Evolutionary conservation across 35 echinoderm and acorn worm species (phyloP).

Genomic region (Apostichopus japonicus): DNA sequence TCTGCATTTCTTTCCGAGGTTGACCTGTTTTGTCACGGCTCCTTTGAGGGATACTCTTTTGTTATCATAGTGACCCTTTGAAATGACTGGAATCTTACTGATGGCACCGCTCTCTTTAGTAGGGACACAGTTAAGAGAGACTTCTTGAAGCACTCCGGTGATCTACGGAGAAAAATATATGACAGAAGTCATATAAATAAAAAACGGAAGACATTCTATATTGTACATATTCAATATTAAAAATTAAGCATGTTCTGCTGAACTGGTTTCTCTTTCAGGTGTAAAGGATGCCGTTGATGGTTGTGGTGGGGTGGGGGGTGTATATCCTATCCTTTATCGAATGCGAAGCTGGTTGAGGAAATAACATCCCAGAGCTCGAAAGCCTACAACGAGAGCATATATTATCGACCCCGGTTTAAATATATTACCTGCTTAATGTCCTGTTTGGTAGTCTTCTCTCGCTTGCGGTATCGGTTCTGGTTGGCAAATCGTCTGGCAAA

Average conservation of each 20-base stretch:
- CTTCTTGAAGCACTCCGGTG: neutral
- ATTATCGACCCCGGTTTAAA: no score
- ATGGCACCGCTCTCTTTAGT: neutral
- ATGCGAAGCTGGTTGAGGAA: no score
- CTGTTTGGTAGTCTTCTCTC: neutral
- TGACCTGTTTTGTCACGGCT: neutral
- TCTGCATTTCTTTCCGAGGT: neutral
- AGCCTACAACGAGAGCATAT: no score
- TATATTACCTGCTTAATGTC: neutral
- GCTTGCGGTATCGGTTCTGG: neutral
- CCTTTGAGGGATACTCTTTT: neutral
- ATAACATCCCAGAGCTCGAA: no score
- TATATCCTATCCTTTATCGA: no score
- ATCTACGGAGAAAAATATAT: neutral
- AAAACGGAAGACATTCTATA: no score
- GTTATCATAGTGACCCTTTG: neutral
- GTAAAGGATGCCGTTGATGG: no score
- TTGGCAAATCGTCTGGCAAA: neutral
- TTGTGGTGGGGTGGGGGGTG: no score
- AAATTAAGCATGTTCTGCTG: no score
- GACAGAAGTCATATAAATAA: no score
- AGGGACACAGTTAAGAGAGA: neutral
- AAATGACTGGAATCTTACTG: neutral
- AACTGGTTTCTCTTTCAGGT: no score
- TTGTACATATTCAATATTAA: no score